Evolutionary conservation across 2,797 vertebrate species (phyloP).

Genomic region (Chaetophractus vellerosus): DNA sequence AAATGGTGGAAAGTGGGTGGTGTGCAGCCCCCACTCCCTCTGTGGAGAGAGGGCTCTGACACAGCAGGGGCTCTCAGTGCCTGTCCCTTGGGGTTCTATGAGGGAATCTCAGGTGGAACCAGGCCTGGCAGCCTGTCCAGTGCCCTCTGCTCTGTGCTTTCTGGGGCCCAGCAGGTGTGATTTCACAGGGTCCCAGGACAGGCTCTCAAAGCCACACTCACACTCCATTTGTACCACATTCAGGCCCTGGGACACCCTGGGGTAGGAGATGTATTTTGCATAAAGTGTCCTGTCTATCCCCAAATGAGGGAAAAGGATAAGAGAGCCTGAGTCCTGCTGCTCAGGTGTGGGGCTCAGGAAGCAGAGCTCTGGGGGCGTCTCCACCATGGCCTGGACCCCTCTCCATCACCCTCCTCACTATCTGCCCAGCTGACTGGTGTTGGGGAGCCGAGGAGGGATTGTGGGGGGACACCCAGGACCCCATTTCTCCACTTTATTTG

Average conservation of each 20-base stretch:
- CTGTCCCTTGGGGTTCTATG: too few species aligned
- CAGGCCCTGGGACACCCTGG: neutral
- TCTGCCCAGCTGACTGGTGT: neutral
- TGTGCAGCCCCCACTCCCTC: too few species aligned
- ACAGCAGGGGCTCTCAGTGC: too few species aligned
- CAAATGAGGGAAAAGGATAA: neutral
- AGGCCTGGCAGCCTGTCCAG: neutral
- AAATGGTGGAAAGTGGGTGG: too few species aligned
- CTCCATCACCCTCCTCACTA: too few species aligned
- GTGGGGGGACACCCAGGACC: fast-evolving
- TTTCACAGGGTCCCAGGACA: too few species aligned
- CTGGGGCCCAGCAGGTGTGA: too few species aligned
- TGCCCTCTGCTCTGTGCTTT: neutral
- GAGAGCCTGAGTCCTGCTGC: neutral
- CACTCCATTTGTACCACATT: neutral
- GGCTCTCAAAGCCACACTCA: neutral
- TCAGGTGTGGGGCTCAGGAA: too few species aligned
- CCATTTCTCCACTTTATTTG: neutral
- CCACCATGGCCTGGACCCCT: too few species aligned
- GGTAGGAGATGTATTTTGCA: neutral
- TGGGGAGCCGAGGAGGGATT: neutral
- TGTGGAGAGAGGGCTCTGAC: too few species aligned
- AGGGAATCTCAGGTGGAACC: neutral
- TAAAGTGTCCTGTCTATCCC: neutral
- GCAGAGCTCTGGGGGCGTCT: too few species aligned